These are phyloP conservation scores for Melipona bicolor DNA, from an alignment of 2,888 invertebrate genomes.

Conservation along the genomic window DNA sequence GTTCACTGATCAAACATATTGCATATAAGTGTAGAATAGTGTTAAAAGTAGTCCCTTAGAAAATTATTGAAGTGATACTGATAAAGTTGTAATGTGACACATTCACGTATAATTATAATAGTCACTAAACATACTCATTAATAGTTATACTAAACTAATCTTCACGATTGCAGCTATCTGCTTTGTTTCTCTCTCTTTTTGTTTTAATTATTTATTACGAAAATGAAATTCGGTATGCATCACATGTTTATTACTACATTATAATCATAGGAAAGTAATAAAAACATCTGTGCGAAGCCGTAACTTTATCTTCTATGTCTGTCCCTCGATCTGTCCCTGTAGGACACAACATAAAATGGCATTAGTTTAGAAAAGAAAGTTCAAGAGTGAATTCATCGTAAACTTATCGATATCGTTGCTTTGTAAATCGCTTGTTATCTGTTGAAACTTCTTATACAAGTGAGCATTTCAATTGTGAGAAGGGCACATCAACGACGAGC, in stretches of 20 bases:
- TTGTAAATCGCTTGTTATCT: conserved; percentile 18
- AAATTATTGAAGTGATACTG: conserved; percentile 38
- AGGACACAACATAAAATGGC: conserved; percentile 79
- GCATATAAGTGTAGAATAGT: conserved; percentile 25
- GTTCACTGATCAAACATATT: conserved; percentile 17
- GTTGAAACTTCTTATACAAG: background rate
- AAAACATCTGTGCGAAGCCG: conserved; percentile 72
- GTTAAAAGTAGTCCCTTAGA: conserved; percentile 32
- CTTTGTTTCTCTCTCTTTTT: conserved; percentile 5
- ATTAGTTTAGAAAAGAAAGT: conserved; percentile 56
- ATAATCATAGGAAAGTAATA: conserved; percentile 66
- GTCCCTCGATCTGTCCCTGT: conserved; percentile 82
- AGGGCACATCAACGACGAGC: conserved; percentile 8
- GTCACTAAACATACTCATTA: conserved; percentile 11
- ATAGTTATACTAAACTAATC: conserved; percentile 37
- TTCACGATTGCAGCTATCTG: conserved; percentile 18
- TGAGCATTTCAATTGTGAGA: conserved; percentile 10
- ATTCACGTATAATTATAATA: conserved; percentile 19
- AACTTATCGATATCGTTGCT: conserved; percentile 47
- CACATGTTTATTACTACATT: conserved; percentile 50
- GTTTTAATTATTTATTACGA: conserved; percentile 13
- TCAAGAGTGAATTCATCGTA: conserved; percentile 22
- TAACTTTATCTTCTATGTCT: conserved; percentile 82
- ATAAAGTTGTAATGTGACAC: conserved; percentile 11
- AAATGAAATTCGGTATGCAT: conserved; percentile 47